phyloP scores from a whole-genome alignment of 2,888 invertebrate genomes.

The Coremacera marginata region DNA sequence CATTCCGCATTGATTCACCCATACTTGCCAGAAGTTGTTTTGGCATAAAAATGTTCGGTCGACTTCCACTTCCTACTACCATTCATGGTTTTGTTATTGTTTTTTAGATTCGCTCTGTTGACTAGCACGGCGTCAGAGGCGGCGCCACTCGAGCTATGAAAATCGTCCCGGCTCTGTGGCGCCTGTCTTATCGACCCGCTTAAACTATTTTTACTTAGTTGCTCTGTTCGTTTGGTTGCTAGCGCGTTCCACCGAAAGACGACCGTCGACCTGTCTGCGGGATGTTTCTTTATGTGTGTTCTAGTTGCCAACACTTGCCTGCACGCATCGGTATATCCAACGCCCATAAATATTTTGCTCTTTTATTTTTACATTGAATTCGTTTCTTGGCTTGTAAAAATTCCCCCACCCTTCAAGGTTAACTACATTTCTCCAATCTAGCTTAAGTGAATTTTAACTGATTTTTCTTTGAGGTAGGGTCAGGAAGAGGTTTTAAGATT shows the following conservation, averaged over 20 bases:
- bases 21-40: not conserved
- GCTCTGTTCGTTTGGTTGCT: not conserved
- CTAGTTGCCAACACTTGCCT: constrained; percentile 21
- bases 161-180: constrained; percentile 43
- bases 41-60: constrained; percentile 16
- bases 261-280: constrained; percentile 23
- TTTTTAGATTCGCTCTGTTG: not conserved
- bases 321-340: not conserved
- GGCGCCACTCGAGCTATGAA: constrained; percentile 45
- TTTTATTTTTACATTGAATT: not conserved
- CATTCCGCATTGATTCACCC: not conserved
- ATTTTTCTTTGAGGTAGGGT: not conserved
- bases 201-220: constrained; percentile 7
- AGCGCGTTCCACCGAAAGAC: not conserved
- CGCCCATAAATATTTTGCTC: constrained; percentile 10
- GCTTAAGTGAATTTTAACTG: not conserved
- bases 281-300: not conserved
- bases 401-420: not conserved
- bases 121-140: constrained; percentile 40
- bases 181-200: constrained; percentile 42
- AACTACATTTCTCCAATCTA: not conserved
- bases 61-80: constrained; percentile 8
- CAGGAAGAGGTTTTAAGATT: not conserved
- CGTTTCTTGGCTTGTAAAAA: not conserved
- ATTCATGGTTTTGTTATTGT: not conserved